Evolutionary conservation across 1,140 invertebrate species (phyloP).

Genomic region (Pectinophora gossypiella): DNA sequence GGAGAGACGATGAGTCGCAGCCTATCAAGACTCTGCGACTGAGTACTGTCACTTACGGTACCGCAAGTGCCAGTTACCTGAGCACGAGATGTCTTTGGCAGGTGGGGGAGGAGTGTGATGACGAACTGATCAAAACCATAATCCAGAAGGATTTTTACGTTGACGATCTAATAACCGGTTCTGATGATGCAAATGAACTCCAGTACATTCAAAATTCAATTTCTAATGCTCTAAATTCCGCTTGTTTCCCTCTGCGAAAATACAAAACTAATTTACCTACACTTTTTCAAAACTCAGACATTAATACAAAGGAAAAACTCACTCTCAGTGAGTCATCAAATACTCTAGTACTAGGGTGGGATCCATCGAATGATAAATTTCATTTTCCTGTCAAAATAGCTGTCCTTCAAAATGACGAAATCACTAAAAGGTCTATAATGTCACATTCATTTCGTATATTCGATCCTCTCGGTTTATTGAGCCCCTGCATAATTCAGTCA

Average conservation of each 20-base stretch:
- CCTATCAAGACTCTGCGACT: conserved; percentile 19
- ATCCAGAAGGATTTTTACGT: conserved; percentile 53
- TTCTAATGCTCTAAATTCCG: neutral
- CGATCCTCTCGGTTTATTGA: conserved; percentile 58
- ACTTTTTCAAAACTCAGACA: conserved; percentile 15
- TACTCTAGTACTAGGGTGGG: conserved; percentile 6
- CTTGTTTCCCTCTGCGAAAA: neutral
- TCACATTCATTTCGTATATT: conserved; percentile 34
- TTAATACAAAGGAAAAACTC: neutral
- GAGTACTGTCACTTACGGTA: conserved; percentile 17
- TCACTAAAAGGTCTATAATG: conserved; percentile 24
- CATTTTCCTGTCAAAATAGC: conserved; percentile 8
- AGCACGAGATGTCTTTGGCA: conserved; percentile 24
- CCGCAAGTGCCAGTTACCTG: conserved; percentile 26
- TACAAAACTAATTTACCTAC: conserved; percentile 8
- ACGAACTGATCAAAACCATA: conserved; percentile 20
- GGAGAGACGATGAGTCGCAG: conserved; percentile 20
- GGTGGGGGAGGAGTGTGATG: conserved; percentile 19
- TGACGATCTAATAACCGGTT: conserved; percentile 48
- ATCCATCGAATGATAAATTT: conserved; percentile 4
- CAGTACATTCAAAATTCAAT: conserved; percentile 3
- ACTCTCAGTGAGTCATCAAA: conserved; percentile 15
- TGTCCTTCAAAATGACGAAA: neutral
- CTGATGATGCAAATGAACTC: conserved; percentile 11
- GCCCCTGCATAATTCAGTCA: conserved; percentile 38